phyloP scores from a whole-genome alignment of 2,113 vertebrate genomes.

The Xyrauchen texanus region DNA sequence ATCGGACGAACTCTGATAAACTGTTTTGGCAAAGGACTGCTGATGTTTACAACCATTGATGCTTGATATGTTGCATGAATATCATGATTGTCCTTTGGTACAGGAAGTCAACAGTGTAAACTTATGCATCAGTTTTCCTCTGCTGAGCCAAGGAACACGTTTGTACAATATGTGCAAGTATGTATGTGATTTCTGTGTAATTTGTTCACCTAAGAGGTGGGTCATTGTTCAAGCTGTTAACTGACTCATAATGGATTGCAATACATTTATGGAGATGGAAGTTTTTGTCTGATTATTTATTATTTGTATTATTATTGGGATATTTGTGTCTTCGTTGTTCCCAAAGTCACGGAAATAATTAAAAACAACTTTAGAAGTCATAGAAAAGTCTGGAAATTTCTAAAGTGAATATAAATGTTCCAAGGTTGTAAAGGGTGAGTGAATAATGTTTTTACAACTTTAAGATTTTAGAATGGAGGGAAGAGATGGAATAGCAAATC shows the following conservation, averaged over 20 bases:
- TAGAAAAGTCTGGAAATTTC: too few relatives aligned
- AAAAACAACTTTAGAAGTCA: too few relatives aligned
- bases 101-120: slow-evolving; percentile 10
- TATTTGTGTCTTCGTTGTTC: too few relatives aligned
- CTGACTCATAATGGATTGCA: slow-evolving; percentile 30
- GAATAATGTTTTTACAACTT: too few relatives aligned
- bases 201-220: slow-evolving; percentile 14
- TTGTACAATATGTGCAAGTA: neutral
- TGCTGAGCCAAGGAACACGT: neutral
- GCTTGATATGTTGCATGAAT: slow-evolving; percentile 2
- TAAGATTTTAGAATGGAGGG: too few relatives aligned
- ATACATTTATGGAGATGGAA: slow-evolving; percentile 41
- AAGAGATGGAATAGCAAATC: too few relatives aligned
- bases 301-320: neutral
- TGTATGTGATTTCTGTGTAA: neutral
- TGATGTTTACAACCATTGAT: slow-evolving; percentile 15
- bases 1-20: neutral
- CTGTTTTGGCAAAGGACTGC: neutral
- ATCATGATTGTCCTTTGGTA: neutral
- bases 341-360: too few relatives aligned
- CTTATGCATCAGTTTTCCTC: slow-evolving; percentile 15
- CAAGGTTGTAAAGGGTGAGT: too few relatives aligned
- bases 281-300: neutral
- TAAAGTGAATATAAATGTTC: too few relatives aligned
- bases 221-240: slow-evolving; percentile 15